Base-by-base conservation (phyloP, 2,888 invertebrate species). In the Carpatolechia fugitivella region DNA sequence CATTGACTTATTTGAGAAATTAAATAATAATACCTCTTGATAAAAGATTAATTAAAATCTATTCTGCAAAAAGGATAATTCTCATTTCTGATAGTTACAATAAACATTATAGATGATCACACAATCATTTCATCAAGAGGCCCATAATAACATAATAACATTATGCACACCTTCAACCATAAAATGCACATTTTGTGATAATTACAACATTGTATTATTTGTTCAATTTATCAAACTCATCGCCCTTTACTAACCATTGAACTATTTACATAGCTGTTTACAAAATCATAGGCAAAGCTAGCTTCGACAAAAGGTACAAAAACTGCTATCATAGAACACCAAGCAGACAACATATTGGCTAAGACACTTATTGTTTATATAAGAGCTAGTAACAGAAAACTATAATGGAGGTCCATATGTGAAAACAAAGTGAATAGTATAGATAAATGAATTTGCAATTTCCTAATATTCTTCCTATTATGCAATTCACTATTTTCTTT, bases 1-100 rank as follows among this genome's bases (percentile, higher is more conserved):
- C 63, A 68, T 70, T 58, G 68, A 71, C 69, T 72, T 72, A 66
- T 64, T 68, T 59, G 72, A 64, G 68, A 73, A 73, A 72, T 72
- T 62, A 75, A 75, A 72, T 63, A 70, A 65, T 62, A 61, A 52
- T 52, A 52, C 48, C 56, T 38, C 13, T 38, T 38, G 56, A 40
- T 44, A 55, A 56, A 11, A 48, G 18, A 38, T 36, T n/a, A n/a
- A n/a, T n/a, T n/a, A 40, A 41, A 41, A 49, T 46, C 49, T 54
- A 55, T 54, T n/a, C 5, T 29, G 44, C 29, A 29, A 6, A n/a
- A 4, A 44, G 13, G 10, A 18, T 20, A 18, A 41, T 20, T 20
- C 1, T 41, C 40, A 18, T 36, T n/a, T 36, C n/a, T 7, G 13
- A 14, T 36, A 14, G 6, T 36, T 8, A n/a, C n/a, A n/a, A n/a